Evolutionary conservation across 92 coral and sea anemone species (phyloP).

Genomic region (Palythoa heliodiscus): DNA sequence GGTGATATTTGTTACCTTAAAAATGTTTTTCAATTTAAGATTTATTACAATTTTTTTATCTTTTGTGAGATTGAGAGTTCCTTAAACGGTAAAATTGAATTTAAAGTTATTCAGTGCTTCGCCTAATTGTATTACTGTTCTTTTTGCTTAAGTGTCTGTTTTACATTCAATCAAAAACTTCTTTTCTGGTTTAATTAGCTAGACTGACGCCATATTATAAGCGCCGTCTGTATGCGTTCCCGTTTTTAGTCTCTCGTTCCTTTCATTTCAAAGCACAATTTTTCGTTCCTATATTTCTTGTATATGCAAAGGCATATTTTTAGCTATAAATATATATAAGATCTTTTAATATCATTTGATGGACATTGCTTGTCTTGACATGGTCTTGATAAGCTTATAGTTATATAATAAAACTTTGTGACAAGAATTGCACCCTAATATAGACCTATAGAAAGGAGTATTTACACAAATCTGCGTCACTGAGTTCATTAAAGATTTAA

Average conservation of each 20-base stretch:
- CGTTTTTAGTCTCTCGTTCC: too few relatives aligned
- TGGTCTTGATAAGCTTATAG: not conserved
- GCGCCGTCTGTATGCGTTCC: not conserved
- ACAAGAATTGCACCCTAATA: not conserved
- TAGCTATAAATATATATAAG: not conserved
- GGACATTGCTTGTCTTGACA: not conserved
- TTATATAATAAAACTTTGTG: not conserved
- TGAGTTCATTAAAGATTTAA: too few relatives aligned
- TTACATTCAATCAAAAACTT: too few relatives aligned
- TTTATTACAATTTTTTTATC: not conserved
- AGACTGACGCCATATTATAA: too few relatives aligned
- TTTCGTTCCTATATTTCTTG: not conserved
- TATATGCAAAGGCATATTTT: constrained; percentile 3
- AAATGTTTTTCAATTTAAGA: not conserved
- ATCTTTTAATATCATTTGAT: not conserved
- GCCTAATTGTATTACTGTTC: too few relatives aligned
- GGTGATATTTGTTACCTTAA: not conserved
- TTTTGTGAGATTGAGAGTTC: too few relatives aligned
- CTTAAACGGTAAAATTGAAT: too few relatives aligned
- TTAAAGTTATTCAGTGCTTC: too few relatives aligned
- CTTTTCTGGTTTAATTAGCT: too few relatives aligned
- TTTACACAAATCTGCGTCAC: too few relatives aligned
- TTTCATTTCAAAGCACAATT: not conserved
- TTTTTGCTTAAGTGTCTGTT: too few relatives aligned
- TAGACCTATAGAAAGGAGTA: not conserved